Evolutionary conservation across 1,140 invertebrate genomes (phyloP).

Genomic region (Nylanderia fulva): DNA sequence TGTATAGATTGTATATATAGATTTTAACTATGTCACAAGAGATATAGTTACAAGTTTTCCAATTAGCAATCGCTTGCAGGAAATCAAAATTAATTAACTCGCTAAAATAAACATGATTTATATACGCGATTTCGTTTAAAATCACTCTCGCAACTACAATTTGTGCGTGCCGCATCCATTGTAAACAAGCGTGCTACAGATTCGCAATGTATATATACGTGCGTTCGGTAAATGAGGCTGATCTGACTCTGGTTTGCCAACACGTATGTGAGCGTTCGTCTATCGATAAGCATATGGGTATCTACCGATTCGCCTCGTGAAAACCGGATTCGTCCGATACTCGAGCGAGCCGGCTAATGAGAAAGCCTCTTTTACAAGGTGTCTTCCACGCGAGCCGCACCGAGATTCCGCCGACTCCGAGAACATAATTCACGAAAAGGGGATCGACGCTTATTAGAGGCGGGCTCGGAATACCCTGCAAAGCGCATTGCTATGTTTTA

Average conservation of each 20-base stretch:
- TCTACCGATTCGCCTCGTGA: constrained; percentile 58
- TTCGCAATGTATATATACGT: constrained; percentile 21
- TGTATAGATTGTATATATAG: background rate
- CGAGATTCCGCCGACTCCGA: constrained; percentile 30
- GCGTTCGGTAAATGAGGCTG: constrained; percentile 22
- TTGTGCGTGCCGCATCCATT: background rate
- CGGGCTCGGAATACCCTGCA: constrained; percentile 22
- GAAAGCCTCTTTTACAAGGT: constrained; percentile 73
- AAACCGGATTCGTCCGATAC: constrained; percentile 76
- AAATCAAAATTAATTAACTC: constrained; percentile 10
- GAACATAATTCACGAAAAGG: constrained; percentile 59
- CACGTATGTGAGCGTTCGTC: background rate
- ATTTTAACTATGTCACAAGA: background rate
- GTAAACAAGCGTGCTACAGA: background rate
- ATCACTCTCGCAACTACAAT: background rate
- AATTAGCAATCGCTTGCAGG: background rate
- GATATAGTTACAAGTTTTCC: background rate
- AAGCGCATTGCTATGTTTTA: background rate
- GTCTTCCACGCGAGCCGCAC: constrained; percentile 58
- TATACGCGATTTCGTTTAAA: background rate
- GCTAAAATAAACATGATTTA: constrained; percentile 13
- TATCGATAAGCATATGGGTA: constrained; percentile 47
- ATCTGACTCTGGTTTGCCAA: constrained; percentile 31
- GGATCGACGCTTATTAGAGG: constrained; percentile 32
- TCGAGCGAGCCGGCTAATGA: constrained; percentile 73